These are phyloP conservation scores for Ischnura elegans DNA, from an alignment of 2,888 invertebrate genomes.

Conservation along the genomic window DNA sequence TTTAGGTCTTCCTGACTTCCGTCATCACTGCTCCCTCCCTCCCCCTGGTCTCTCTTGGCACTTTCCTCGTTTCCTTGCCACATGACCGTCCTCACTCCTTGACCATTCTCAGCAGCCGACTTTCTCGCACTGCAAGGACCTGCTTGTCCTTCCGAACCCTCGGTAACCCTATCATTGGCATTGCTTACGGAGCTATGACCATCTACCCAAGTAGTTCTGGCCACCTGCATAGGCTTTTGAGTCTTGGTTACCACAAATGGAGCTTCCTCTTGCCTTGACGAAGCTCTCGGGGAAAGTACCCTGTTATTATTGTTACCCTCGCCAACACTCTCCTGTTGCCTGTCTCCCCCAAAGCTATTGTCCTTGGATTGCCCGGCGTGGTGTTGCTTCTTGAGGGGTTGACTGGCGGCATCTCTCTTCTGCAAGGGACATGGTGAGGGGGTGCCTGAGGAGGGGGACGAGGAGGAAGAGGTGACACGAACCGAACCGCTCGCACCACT, in stretches of 20 bases:
- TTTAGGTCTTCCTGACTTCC: slow-evolving; percentile 62
- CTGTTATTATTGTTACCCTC: slow-evolving; percentile 63
- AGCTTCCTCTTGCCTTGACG: slow-evolving; percentile 41
- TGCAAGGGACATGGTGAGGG: slow-evolving; percentile 34
- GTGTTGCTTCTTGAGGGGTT: slow-evolving; percentile 1
- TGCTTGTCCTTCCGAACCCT: slow-evolving; percentile 23
- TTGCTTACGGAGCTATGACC: slow-evolving; percentile 36
- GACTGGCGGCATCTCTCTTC: slow-evolving; percentile 6
- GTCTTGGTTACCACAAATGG: slow-evolving; percentile 32
- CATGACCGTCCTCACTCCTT: slow-evolving; percentile 39
- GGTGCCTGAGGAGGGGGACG: background rate
- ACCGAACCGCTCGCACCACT: slow-evolving; percentile 9
- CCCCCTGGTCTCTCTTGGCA: slow-evolving; percentile 38
- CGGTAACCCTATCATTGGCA: background rate
- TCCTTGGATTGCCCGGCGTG: slow-evolving; percentile 14
- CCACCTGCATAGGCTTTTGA: slow-evolving; percentile 45
- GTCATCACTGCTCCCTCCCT: slow-evolving; percentile 57
- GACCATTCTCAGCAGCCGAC: slow-evolving; percentile 16
- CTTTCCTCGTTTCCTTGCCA: slow-evolving; percentile 36
- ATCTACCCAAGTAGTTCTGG: slow-evolving; percentile 41
- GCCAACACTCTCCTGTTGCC: background rate
- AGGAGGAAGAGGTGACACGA: slow-evolving; percentile 40
- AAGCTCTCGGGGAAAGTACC: slow-evolving; percentile 29
- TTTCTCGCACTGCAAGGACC: slow-evolving; percentile 36
- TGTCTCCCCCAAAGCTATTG: slow-evolving; percentile 37